Evolutionary conservation across 1,140 invertebrate genomes (phyloP).

Genomic region (Leptinotarsa lineolata): DNA sequence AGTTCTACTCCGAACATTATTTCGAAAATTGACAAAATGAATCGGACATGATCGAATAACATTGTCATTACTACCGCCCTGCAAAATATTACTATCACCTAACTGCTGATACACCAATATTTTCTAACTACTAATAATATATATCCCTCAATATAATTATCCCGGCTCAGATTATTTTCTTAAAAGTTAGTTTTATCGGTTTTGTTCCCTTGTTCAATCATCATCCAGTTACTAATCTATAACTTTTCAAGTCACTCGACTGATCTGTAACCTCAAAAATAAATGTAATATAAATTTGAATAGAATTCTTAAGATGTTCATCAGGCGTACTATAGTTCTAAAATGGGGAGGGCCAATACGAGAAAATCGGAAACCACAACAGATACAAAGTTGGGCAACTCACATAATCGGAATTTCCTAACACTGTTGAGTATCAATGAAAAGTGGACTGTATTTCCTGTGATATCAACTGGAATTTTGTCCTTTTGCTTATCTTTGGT

Average conservation of each 20-base stretch:
- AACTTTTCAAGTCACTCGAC: neutral
- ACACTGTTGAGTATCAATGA: too few species aligned
- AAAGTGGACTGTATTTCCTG: too few species aligned
- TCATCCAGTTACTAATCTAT: neutral
- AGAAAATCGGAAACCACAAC: neutral
- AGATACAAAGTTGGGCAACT: too few species aligned
- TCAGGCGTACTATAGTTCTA: neutral
- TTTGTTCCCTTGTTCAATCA: neutral
- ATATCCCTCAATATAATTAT: constrained; percentile 2
- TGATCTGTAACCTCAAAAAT: neutral
- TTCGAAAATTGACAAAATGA: neutral
- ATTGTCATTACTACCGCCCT: neutral
- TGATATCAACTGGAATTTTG: too few species aligned
- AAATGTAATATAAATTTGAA: neutral
- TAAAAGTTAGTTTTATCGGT: neutral
- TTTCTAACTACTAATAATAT: neutral
- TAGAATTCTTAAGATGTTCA: neutral
- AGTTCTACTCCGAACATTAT: too few species aligned
- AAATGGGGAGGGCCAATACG: neutral
- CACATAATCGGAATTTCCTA: too few species aligned
- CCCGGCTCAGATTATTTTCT: neutral
- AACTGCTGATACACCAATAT: neutral
- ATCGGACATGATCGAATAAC: neutral
- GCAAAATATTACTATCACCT: neutral
- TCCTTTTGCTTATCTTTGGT: too few species aligned